These are phyloP conservation scores for Wiebesia pumilae DNA, from an alignment of 1,140 invertebrate genomes.

Conservation along the genomic window DNA sequence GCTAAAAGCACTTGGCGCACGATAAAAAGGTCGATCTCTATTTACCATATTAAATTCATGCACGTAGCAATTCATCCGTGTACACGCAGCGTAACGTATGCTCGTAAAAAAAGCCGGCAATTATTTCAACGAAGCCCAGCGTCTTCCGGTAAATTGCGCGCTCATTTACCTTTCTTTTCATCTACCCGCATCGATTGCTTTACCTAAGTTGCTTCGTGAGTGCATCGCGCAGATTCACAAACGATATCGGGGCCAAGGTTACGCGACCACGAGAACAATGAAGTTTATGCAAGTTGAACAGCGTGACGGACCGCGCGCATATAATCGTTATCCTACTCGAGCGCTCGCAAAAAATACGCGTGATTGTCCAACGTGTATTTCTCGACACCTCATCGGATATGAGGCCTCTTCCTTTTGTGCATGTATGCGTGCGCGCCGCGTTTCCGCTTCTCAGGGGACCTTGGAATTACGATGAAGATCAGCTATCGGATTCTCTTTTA, in stretches of 20 bases:
- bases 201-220: neutral
- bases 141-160: conserved; percentile 38
- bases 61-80: neutral
- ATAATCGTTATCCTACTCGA: conserved; percentile 52
- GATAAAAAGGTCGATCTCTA: too few relatives aligned
- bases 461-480: conserved; percentile 32
- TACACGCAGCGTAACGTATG: neutral
- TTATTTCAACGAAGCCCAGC: conserved; percentile 18
- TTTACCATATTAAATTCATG: too few relatives aligned
- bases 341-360: conserved; percentile 1
- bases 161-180: conserved; percentile 4
- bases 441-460: conserved; percentile 64
- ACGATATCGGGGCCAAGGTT: conserved; percentile 70
- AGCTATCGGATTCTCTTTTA: conserved; percentile 10
- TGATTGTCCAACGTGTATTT: conserved; percentile 8
- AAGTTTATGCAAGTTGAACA: conserved; percentile 61
- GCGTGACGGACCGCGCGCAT: conserved; percentile 43
- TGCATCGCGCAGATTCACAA: conserved; percentile 58
- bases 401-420: conserved; percentile 3
- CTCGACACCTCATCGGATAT: conserved; percentile 40
- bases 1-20: neutral
- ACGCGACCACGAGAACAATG: conserved; percentile 64
- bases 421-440: neutral
- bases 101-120: conserved; percentile 32
- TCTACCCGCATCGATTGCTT: neutral